phyloP scores from a whole-genome alignment of 1,140 invertebrate species.

The Andricus grossulariae region DNA sequence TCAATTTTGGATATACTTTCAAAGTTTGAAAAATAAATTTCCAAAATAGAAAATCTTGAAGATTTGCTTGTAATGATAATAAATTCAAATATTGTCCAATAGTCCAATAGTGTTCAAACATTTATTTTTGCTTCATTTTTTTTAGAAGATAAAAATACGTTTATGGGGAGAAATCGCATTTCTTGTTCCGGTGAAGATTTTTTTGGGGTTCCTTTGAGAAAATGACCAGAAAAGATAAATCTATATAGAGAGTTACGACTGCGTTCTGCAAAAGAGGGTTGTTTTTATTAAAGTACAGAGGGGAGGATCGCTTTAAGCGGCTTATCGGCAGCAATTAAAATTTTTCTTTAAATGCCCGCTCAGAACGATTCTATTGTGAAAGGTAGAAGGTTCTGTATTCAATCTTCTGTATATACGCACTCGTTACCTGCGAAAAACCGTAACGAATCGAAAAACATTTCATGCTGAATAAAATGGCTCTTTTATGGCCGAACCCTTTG shows the following conservation, averaged over 20 bases:
- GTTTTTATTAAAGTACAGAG: slow-evolving; percentile 67
- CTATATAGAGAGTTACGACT: slow-evolving; percentile 27
- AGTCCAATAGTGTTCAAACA: no score
- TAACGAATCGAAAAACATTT: background rate
- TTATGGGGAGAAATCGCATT: background rate
- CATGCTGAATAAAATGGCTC: no score
- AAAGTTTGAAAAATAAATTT: no score
- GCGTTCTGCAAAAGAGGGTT: slow-evolving; percentile 49
- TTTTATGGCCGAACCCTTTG: background rate
- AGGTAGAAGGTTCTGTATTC: slow-evolving; percentile 32
- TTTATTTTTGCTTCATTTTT: background rate
- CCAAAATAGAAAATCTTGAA: no score
- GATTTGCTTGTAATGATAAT: no score
- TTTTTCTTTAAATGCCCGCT: slow-evolving; percentile 71
- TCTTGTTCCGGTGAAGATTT: background rate
- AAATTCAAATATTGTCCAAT: no score
- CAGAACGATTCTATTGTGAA: slow-evolving; percentile 43
- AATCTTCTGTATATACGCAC: slow-evolving; percentile 14
- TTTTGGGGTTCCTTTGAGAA: background rate
- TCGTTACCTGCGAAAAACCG: slow-evolving; percentile 3
- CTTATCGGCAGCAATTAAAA: slow-evolving; percentile 74
- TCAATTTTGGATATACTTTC: no score
- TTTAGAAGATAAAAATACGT: background rate
- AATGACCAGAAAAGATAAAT: slow-evolving; percentile 3
- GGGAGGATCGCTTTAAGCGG: slow-evolving; percentile 65